Base-by-base conservation (phyloP, 2,113 vertebrate genomes). In the Danio rerio region DNA sequence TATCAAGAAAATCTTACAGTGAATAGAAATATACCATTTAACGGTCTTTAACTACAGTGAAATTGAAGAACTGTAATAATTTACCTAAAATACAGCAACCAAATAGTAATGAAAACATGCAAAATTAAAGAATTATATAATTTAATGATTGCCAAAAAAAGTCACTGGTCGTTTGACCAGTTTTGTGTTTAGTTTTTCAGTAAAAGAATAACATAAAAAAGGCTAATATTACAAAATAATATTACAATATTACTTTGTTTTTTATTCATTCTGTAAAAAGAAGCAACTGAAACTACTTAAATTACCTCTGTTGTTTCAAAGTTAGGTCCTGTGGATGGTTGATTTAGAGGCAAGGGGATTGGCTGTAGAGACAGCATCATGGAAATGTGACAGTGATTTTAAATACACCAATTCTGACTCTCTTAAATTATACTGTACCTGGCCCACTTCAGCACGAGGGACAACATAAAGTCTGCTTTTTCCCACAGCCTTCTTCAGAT, bases 391-490 rank as follows among this genome's bases (percentile, higher is more conserved):
- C 40, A 66, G 15, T 16, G 15, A 9, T 9, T 43, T 42, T 45
- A 45, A n/a, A 2, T 43, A n/a, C 15, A 66, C 15, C 15, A 0
- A 15, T 43, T n/a, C 45, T 16, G 6, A 68, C 40, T 53, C 50
- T n/a, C 31, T 31, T 7, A 20, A 20, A 59, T 9, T 59, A 59
- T 42, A 62, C 69, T n/a, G 61, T 82, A 82, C 81, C 81, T 82
- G 70, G 18, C 49, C 16, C 12, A 82, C 72, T 66, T 61, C 65
- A 52, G 72, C 81, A 66, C 5, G 71, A 56, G 81, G 62, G 52
- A 83, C 50, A 50, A 83, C 55, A 45, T 83, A 77, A 16, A 83
- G 72, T 31, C 73, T 76, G 52, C 81, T 83, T 77, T 77, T 69
- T 7, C 71, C 59, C 18, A 66, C 49, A 21, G 56, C 50, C 18